These are phyloP conservation scores for Saccostrea echinata DNA, from an alignment of 1,140 invertebrate genomes.

Conservation along the genomic window DNA sequence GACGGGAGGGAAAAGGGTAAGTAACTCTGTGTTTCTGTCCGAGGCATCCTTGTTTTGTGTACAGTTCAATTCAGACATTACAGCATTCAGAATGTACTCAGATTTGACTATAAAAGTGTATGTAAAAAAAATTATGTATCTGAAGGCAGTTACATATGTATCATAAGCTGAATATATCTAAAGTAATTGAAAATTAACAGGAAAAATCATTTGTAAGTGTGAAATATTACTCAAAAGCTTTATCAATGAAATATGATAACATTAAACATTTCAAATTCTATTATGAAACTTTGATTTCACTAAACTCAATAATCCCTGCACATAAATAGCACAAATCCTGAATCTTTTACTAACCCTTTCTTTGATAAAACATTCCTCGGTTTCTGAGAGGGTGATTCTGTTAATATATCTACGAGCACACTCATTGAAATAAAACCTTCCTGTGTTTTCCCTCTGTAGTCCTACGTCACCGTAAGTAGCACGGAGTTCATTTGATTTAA, in stretches of 20 bases:
- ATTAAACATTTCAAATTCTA: too few species aligned
- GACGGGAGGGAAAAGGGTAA: constrained; percentile 65
- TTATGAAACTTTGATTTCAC: background rate
- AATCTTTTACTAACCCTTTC: background rate
- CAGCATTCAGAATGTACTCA: too few species aligned
- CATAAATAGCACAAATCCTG: background rate
- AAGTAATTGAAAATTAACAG: background rate
- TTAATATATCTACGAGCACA: background rate
- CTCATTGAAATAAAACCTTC: constrained; percentile 11
- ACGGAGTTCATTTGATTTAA: background rate
- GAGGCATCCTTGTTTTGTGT: too few species aligned
- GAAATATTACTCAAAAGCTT: background rate
- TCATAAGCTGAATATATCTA: background rate
- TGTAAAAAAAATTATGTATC: too few species aligned
- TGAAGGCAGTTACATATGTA: background rate
- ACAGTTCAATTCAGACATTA: too few species aligned
- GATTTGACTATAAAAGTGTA: too few species aligned
- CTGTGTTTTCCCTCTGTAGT: constrained; percentile 39
- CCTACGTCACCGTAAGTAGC: constrained; percentile 18
- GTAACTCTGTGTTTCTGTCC: background rate
- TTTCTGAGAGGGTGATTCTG: constrained; percentile 1
- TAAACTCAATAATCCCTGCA: background rate
- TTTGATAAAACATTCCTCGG: background rate
- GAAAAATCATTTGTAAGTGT: background rate
- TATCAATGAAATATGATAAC: too few species aligned